Evolutionary conservation across 1,140 invertebrate species (phyloP), one percentile per base, ranked within the genome.

Genomic region (Euborellia annulipes): DNA sequence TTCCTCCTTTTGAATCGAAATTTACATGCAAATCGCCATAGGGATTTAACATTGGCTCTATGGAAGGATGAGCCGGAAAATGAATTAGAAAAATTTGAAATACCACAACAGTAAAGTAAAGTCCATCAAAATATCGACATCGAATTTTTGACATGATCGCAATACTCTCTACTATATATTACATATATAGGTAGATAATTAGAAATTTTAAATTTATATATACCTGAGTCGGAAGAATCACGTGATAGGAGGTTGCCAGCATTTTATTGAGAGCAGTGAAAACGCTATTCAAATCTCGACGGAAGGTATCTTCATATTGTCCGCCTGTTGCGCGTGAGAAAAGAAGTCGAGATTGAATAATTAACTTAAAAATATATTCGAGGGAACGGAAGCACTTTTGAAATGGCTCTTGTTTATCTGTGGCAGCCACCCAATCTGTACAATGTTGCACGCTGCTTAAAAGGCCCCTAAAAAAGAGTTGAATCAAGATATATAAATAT

Each of bases 311-410:
- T 57, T 90, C 85, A 53, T 83, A 85, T 57, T 87, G 79, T 0
- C 84, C 84, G 3, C 85, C 84, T 0, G 84, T 91, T 1, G 88
- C 87, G 14, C 83, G 70, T 0, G 87, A 78, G 70, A 94, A 96
- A 2, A 96, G 62, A 14, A 85, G 60, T 19, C 92, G 70, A 22
- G 91, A 95, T 51, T 92, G 85, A 11, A 97, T 90, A 4, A 96
- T 86, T 52, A 98, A 79, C 54, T 95, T 90, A 63, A 96, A 91
- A 54, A 97, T 88, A 50, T 91, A 94, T 60, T 94, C 90, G 7
- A 95, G 67, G 1, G 89, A 89, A 41, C 82, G 75, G 48, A 92
- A 89, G 57, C 88, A 91, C 54, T 87, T 89, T 53, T 87, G 78
- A 36, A 92, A 87, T 0, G 85, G 80, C 55, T 90, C 85, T 50